Evolutionary conservation across 2,113 vertebrate species (phyloP), one percentile per base, ranked within the genome.

Genomic region (Malurus melanocephalus): DNA sequence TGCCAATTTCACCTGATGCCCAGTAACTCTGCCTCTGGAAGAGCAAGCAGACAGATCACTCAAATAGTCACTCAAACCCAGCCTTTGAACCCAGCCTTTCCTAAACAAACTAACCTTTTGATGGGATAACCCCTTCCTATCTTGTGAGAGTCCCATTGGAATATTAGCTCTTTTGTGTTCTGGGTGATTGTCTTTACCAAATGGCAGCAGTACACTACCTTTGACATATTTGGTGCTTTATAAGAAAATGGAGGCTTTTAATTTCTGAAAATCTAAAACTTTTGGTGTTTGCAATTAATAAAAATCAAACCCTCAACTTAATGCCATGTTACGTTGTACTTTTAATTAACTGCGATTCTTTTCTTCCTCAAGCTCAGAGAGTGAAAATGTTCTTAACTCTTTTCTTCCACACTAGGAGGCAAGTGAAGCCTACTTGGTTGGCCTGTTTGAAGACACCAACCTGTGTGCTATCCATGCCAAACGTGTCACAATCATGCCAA

Each of bases 401-500:
- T 67, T 85, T 40, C 85, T 96, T 51, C 66, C 88, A 43, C 81
- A 65, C 81, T 89, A 98, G 98, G 98, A 98, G 97, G 98, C 98
- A 87, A 98, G 98, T 85, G 98, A 98, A 96, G 98, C 98, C 94
- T 98, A 98, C 94, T 97, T 98, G 97, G 98, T 98, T 96, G 98
- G 98, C 96, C 97, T 98, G 95, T 98, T 98, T 95, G 98, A 98
- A 97, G 98, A 98, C 91, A 98, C 98, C 97, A 98, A 98, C 95
- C 96, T 98, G 96, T 98, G 98, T 94, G 98, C 98, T 95, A 98
- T 98, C 96, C 98, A 98, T 95, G 98, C 98, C 97, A 98, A 98
- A 97, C 98, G 98, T 94, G 98, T 98, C 96, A 98, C 98, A 96
- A 98, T 98, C 95, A 98, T 98, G 98, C 98, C 98, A 97, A 98